These are phyloP conservation scores for Oscarella lobularis DNA, from an alignment of 37 sponge, comb jelly and placozoan genomes.

Conservation along the genomic window DNA sequence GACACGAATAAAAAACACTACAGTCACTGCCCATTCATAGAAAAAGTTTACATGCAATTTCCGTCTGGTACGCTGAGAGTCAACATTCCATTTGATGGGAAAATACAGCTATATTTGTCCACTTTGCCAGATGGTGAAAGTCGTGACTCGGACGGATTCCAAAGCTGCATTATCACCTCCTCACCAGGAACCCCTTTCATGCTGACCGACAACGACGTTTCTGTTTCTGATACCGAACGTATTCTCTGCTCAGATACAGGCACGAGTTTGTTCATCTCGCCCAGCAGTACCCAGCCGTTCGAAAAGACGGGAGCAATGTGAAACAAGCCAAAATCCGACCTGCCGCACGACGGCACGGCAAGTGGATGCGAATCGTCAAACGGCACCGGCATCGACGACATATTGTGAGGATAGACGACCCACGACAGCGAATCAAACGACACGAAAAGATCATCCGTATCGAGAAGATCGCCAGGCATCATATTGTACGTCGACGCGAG, in stretches of 20 bases:
- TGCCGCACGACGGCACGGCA: constrained; percentile 13
- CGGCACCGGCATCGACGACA: constrained; percentile 4
- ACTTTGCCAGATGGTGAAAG: constrained; percentile 2
- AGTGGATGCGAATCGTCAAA: constrained; percentile 5
- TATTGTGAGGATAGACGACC: constrained; percentile 9
- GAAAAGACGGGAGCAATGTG: constrained; percentile 23
- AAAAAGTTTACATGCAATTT: neutral
- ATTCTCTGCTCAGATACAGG: constrained; percentile 36
- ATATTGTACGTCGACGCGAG: constrained; percentile 14
- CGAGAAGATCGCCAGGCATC: constrained; percentile 30
- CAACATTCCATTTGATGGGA: constrained; percentile 15
- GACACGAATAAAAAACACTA: too few species aligned
- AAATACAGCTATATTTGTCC: constrained; percentile 23
- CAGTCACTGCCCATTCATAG: too few species aligned
- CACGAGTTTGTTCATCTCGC: constrained; percentile 47
- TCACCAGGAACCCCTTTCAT: constrained; percentile 41
- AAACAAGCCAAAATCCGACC: constrained; percentile 37
- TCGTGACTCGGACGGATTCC: neutral
- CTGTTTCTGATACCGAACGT: neutral
- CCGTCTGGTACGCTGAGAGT: constrained; percentile 11
- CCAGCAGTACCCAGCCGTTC: constrained; percentile 43
- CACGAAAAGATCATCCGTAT: constrained; percentile 6
- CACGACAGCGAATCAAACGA: constrained; percentile 13
- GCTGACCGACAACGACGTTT: neutral
- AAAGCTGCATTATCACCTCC: constrained; percentile 24